Percentiles rank a stretch among this genome's conserved stretches.
These are phyloP conservation scores for Eleginops maclovinus DNA, from an alignment of 2,113 vertebrate genomes.

Conservation along the genomic window DNA sequence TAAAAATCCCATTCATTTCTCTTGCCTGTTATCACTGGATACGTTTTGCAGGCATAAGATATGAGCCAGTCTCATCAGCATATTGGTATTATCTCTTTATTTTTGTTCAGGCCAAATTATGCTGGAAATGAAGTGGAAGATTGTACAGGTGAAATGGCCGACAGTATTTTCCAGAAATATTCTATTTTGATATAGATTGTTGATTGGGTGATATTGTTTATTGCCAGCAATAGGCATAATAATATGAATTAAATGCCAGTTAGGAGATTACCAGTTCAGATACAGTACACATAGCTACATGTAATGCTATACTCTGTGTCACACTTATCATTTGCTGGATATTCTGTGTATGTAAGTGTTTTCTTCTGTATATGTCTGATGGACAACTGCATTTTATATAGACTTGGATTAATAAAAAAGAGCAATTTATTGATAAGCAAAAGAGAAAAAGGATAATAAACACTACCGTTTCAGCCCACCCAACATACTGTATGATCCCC, in stretches of 20 bases:
- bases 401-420: background rate
- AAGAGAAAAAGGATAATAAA: background rate
- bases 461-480: background rate
- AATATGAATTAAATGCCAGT: background rate
- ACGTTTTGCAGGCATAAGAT: slow-evolving; percentile 32
- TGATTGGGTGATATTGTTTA: background rate
- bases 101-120: slow-evolving; percentile 20
- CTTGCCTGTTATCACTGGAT: slow-evolving; percentile 34
- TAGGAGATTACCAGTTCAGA: background rate
- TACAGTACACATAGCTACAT: background rate
- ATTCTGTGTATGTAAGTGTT: too few species aligned
- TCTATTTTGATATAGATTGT: background rate
- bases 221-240: background rate
- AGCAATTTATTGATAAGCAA: background rate
- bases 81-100: slow-evolving; percentile 23
- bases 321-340: background rate
- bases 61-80: background rate
- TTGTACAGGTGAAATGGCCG: background rate
- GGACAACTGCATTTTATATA: too few species aligned
- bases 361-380: too few species aligned
- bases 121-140: slow-evolving; percentile 6
- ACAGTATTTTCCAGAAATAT: background rate
- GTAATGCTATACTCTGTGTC: background rate
- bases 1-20: slow-evolving; percentile 63
- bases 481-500: background rate